phyloP scores from a whole-genome alignment of 2,797 vertebrate genomes.

The Amphiprion clarkii region DNA sequence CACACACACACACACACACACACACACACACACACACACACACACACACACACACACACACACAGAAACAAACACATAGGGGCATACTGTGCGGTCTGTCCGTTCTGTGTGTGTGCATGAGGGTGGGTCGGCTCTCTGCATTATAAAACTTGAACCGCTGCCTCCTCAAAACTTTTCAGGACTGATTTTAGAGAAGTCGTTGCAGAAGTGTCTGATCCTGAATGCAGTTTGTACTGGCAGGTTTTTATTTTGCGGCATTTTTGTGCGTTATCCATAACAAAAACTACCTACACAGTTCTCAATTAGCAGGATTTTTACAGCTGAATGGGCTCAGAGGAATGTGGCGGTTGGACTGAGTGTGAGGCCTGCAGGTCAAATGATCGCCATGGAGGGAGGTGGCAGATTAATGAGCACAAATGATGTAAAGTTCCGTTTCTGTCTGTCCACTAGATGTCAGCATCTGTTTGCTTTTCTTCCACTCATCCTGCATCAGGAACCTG shows the following conservation, averaged over 20 bases:
- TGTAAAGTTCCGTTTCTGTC: conserved; percentile 6
- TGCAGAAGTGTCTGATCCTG: conserved; percentile 26
- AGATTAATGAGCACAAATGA: background rate
- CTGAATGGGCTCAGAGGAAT: conserved; percentile 2
- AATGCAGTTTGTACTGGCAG: conserved; percentile 5
- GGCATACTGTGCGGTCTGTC: conserved; percentile 31
- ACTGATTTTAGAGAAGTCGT: background rate
- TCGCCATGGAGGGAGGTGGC: background rate
- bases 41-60: conserved; percentile 20
- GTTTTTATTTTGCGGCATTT: conserved; percentile 2
- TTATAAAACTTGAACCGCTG: background rate
- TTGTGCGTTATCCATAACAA: background rate
- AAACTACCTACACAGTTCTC: background rate
- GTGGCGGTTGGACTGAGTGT: background rate
- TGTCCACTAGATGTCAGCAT: conserved; percentile 72
- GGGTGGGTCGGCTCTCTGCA: conserved; percentile 15
- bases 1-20: conserved; percentile 28
- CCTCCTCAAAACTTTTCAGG: conserved; percentile 42
- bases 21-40: conserved; percentile 22
- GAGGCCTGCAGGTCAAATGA: conserved; percentile 21
- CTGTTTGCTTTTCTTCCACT: background rate
- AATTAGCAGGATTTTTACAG: background rate
- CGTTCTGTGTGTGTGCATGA: conserved; percentile 29
- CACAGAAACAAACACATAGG: conserved; percentile 15
- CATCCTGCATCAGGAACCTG: too few species aligned